Evolutionary conservation across 2,888 invertebrate genomes (phyloP).

Genomic region (Cataglyphis rosenhaueri): DNA sequence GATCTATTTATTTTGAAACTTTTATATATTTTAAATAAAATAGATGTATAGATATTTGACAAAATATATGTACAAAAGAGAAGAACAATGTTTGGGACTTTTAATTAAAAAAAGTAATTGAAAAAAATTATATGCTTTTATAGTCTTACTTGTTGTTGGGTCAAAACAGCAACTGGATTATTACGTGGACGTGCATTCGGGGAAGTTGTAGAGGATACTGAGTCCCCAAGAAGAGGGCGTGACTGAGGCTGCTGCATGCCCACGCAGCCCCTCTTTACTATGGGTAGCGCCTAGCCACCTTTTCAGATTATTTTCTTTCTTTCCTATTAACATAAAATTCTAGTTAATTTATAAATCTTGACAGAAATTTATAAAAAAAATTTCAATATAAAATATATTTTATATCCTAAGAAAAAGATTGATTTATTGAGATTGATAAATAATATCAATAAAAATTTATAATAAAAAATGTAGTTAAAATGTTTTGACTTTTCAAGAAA

Average conservation of each 20-base stretch:
- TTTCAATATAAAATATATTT: background rate
- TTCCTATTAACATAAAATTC: slow-evolving; percentile 41
- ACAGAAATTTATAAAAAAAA: slow-evolving; percentile 30
- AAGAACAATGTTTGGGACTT: background rate
- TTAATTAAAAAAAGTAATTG: background rate
- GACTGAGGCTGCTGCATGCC: slow-evolving; percentile 86
- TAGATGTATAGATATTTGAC: background rate
- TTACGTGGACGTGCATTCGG: slow-evolving; percentile 83
- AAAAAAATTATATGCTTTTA: background rate
- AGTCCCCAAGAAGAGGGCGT: slow-evolving; percentile 86
- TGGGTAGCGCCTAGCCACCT: slow-evolving; percentile 85
- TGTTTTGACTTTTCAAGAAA: background rate
- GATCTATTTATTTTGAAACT: background rate
- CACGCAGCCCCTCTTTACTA: slow-evolving; percentile 85
- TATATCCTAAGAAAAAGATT: background rate
- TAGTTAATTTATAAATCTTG: background rate
- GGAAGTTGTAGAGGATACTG: slow-evolving; percentile 86
- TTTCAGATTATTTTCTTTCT: slow-evolving; percentile 75
- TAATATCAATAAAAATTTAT: background rate
- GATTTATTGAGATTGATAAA: background rate
- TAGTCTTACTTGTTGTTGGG: slow-evolving; percentile 83
- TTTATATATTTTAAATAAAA: slow-evolving; percentile 4
- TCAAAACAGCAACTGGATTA: slow-evolving; percentile 84
- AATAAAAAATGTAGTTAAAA: background rate
- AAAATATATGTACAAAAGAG: background rate